Base-by-base conservation (phyloP, 2,113 vertebrate genomes). In the Cynoglossus semilaevis region DNA sequence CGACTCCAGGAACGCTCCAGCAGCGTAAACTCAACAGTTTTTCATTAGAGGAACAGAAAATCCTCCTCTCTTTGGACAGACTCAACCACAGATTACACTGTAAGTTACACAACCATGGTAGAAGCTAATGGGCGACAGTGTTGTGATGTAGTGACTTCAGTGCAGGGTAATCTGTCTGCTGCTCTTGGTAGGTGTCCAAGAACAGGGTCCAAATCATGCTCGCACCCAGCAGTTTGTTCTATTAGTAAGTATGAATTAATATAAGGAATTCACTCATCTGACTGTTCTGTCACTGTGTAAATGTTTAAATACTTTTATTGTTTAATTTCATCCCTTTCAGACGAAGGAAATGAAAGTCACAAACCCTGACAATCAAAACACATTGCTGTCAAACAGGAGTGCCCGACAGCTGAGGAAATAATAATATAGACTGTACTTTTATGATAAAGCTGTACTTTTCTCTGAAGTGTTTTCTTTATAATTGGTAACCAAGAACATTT, bases 31-130 rank as follows among this genome's bases (percentile, higher is more conserved):
- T 74, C 46, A 91, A 67, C 36, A 53, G 61, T 5, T 72, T 96
- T 6, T 94, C 94, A 12, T 15, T 90, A 60, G 94, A 96, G 76
- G 96, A 98, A 67, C 84, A 92, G 70, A 93, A 85, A 66, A 85
- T 98, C 49, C 87, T 94, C 7, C 89, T 92, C 15, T 96, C 93
- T 57, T 90, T 99, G 54, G 83, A 93, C 59, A 80, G 4, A 48
- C 93, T 96, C 12, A 87, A 96, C 87, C 87, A 91, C 58, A 91
- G 88, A 67, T 83, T 99, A 51, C 85, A 88, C 48, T 82, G 95
- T 96, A 85, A 94, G 93, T 12, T 29, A 10, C 49, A 41, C 48
- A 65, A 14, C 17, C 5, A 12, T 36, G 40, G 13, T 42, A 10
- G 12, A 10, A 13, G 15, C 15, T 51, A 34, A 53, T 17, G 1